Evolutionary conservation across 2,888 invertebrate species (phyloP).

Genomic region (Seladonia tumulorum): DNA sequence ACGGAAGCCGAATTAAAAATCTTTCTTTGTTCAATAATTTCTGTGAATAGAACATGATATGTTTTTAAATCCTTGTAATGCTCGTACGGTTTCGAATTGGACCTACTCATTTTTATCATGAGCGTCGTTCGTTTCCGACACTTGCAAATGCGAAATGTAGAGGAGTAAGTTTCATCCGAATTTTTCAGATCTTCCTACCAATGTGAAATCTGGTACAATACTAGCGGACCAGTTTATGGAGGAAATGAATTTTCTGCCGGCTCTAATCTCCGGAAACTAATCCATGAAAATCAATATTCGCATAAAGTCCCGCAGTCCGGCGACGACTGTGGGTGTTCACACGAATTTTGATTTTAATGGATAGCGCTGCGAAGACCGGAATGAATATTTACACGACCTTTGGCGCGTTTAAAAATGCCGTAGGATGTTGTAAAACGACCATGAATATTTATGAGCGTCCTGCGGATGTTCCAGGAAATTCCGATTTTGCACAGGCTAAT

Average conservation of each 20-base stretch:
- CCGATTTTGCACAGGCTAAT: neutral
- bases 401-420: neutral
- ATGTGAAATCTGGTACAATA: conserved; percentile 1
- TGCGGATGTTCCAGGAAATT: conserved; percentile 1
- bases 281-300: conserved; percentile 2
- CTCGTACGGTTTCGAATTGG: neutral
- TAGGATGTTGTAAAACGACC: neutral
- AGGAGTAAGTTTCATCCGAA: neutral
- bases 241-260: conserved; percentile 6
- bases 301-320: neutral
- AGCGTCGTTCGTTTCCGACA: neutral
- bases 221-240: neutral
- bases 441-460: neutral
- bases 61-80: neutral
- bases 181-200: neutral
- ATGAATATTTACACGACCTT: conserved; percentile 4
- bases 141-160: neutral
- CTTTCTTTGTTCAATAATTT: neutral
- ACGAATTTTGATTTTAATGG: conserved; percentile 7
- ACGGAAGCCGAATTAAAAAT: neutral
- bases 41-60: too few relatives aligned
- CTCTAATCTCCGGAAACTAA: conserved; percentile 6
- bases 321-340: neutral
- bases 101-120: neutral
- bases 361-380: neutral